Evolutionary conservation across 2,797 vertebrate species (phyloP).

Genomic region (Sternarchorhynchus goeldii): DNA sequence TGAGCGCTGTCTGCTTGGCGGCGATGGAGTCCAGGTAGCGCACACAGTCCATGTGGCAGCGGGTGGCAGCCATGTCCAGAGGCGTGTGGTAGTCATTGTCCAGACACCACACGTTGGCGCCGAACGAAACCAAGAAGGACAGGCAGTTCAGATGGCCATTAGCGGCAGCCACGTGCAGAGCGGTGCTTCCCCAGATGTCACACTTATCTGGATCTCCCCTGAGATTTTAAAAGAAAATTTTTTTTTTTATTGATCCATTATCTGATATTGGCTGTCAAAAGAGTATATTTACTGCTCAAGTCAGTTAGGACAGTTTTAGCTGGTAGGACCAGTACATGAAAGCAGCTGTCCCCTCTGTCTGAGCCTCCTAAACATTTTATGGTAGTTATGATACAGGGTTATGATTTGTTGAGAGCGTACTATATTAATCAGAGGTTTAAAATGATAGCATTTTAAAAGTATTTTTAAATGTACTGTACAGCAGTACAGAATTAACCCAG

Average conservation of each 20-base stretch:
- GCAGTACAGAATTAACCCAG: background rate
- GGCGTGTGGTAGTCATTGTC: slow-evolving; percentile 97
- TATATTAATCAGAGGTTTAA: no score
- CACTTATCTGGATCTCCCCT: slow-evolving; percentile 95
- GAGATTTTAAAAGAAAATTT: background rate
- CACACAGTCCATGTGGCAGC: slow-evolving; percentile 92
- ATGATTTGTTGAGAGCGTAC: background rate
- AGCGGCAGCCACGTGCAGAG: slow-evolving; percentile 91
- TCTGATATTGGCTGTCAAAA: no score
- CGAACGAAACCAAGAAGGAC: slow-evolving; percentile 94
- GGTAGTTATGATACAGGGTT: background rate
- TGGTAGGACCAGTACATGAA: background rate
- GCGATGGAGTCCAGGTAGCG: slow-evolving; percentile 93
- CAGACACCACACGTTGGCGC: slow-evolving; percentile 95
- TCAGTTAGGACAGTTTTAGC: no score
- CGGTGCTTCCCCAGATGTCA: slow-evolving; percentile 96
- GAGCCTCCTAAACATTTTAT: background rate
- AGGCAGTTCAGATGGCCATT: slow-evolving; percentile 91
- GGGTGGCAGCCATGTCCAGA: slow-evolving; percentile 92
- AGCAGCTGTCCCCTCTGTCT: background rate
- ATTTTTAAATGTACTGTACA: no score
- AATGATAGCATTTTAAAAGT: no score
- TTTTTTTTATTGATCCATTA: background rate
- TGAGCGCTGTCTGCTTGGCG: slow-evolving; percentile 90
- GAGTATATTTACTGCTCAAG: no score